Percentiles rank a stretch among this genome's conserved stretches.
Evolutionary conservation across 2,888 invertebrate genomes (phyloP).

Genomic region (Campoplex nolae): DNA sequence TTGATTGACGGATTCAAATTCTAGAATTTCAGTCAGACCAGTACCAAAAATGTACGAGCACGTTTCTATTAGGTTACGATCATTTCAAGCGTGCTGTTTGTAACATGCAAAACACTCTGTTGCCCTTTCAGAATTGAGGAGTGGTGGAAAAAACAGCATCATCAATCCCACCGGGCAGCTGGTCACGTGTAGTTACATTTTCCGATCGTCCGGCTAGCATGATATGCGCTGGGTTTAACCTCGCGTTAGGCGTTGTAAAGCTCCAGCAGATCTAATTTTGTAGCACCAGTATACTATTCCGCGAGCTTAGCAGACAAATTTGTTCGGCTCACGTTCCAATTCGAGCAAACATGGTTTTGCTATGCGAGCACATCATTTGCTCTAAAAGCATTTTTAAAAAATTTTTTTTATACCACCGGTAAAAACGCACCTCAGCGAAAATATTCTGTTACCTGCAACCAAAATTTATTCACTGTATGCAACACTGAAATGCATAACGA

Average conservation of each 20-base stretch:
- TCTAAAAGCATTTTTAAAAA: constrained; percentile 5
- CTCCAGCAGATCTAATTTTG: constrained; percentile 31
- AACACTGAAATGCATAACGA: background rate
- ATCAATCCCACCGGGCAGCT: background rate
- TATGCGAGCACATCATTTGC: constrained; percentile 15
- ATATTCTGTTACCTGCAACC: background rate
- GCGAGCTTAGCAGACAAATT: constrained; percentile 26
- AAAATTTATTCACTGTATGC: constrained; percentile 11
- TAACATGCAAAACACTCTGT: background rate
- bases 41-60: background rate
- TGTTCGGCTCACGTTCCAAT: constrained; percentile 2
- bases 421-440: background rate
- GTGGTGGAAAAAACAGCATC: background rate
- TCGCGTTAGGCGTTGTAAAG: background rate
- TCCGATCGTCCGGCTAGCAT: background rate
- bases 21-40: background rate
- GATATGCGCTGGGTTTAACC: constrained; percentile 11
- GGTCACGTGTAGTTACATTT: background rate
- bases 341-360: constrained; percentile 11
- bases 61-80: background rate
- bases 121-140: background rate
- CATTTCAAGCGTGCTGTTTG: background rate
- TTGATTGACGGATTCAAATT: too few species aligned
- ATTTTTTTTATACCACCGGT: background rate
- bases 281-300: constrained; percentile 21